A percentile compares a stretch with the other conserved stretches of the same genome.
Conservation (phyloP, 1,140 invertebrate species). For the Holotrichia oblita region DNA sequence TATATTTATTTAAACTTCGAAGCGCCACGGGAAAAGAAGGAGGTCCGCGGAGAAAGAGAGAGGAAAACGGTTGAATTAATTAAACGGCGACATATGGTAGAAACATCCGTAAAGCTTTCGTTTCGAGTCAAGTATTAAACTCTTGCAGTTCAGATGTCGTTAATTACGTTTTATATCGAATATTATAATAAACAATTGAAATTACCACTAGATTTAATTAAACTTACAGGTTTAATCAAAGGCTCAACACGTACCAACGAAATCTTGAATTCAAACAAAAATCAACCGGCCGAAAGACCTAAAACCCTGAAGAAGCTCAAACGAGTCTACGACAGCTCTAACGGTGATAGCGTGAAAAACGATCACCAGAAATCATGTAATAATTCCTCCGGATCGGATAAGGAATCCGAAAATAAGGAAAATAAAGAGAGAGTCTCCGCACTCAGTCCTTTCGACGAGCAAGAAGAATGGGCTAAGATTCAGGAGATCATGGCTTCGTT, state of each 20-base stretch:
- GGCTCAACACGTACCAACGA: constrained; percentile 74
- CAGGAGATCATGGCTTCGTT: constrained; percentile 94
- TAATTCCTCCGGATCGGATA: constrained; percentile 57
- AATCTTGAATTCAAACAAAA: constrained; percentile 64
- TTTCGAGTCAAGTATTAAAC: neutral
- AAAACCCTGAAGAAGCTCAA: constrained; percentile 77
- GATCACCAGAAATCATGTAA: constrained; percentile 58
- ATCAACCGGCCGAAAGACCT: constrained; percentile 72
- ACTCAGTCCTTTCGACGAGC: constrained; percentile 89
- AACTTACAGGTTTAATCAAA: constrained; percentile 74
- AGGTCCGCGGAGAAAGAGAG: neutral
- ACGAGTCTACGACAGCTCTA: constrained; percentile 67
- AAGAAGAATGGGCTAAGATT: constrained; percentile 95
- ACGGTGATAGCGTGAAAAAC: constrained; percentile 59
- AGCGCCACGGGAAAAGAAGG: neutral
- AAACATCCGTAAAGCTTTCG: constrained; percentile 9
- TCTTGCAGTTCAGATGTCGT: neutral
- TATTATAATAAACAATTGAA: no score
- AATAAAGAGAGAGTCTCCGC: constrained; percentile 72
- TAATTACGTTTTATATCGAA: constrained; percentile 10
- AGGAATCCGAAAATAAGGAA: constrained; percentile 62
- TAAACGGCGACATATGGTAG: constrained; percentile 13
- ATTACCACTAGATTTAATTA: no score
- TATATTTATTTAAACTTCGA: constrained; percentile 14
- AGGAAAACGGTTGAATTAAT: neutral